phyloP scores from a whole-genome alignment of 2,888 invertebrate species.

The Agonopterix alstromeriana region DNA sequence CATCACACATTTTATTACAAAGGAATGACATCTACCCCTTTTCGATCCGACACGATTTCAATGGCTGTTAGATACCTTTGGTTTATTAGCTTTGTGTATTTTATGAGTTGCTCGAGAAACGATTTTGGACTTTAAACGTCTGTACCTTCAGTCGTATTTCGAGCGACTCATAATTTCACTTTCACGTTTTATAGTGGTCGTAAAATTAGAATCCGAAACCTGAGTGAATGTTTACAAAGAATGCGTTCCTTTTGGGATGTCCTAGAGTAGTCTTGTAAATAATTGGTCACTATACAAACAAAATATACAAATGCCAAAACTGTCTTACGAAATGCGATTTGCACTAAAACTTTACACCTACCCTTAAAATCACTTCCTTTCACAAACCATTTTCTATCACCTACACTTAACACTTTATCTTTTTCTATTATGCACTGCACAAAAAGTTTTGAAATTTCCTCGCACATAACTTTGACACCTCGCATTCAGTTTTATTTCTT shows the following conservation, averaged over 20 bases:
- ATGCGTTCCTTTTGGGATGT: constrained; percentile 6
- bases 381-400: constrained; percentile 51
- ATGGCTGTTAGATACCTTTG: constrained; percentile 28
- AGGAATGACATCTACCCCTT: constrained; percentile 53
- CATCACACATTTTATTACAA: constrained; percentile 53
- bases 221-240: constrained; percentile 19
- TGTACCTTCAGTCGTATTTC: constrained; percentile 16
- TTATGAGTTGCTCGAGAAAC: constrained; percentile 12
- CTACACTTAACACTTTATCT: constrained; percentile 35
- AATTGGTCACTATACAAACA: constrained; percentile 4
- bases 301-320: not conserved
- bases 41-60: constrained; percentile 31
- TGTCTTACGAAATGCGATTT: not conserved
- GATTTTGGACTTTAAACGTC: not conserved
- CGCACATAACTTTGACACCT: constrained; percentile 29
- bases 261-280: constrained; percentile 13
- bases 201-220: constrained; percentile 23
- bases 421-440: constrained; percentile 71
- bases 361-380: constrained; percentile 17
- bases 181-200: constrained; percentile 24
- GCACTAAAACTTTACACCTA: not conserved
- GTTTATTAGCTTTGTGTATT: constrained; percentile 16
- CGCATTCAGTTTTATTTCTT: constrained; percentile 55
- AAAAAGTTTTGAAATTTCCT: constrained; percentile 44
- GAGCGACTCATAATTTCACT: constrained; percentile 14